Evolutionary conservation across 64 coral and sea anemone genomes (phyloP).

Genomic region (Acropora tenuis): DNA sequence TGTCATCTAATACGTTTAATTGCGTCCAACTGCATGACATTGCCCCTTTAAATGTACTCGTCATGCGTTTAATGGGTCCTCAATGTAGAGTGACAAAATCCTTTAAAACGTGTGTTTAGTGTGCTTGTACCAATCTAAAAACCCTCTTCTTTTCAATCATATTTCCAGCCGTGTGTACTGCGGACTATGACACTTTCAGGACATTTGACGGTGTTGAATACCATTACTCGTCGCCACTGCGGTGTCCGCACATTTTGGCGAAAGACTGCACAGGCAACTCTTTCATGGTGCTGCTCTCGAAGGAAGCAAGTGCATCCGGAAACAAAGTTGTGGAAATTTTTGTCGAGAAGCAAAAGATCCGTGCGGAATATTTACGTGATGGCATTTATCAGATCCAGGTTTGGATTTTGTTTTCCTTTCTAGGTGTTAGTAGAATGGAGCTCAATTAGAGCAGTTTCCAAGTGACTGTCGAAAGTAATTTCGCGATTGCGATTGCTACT

Average conservation of each 20-base stretch:
- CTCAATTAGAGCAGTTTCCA: not conserved
- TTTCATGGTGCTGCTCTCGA: constrained; percentile 8
- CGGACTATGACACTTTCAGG: constrained; percentile 26
- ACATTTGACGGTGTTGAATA: constrained; percentile 32
- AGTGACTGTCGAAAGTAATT: too few relatives aligned
- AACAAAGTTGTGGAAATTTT: constrained; percentile 25
- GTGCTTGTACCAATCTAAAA: too few relatives aligned
- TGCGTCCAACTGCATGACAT: too few relatives aligned
- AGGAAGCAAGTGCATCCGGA: not conserved
- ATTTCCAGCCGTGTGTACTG: constrained; percentile 30
- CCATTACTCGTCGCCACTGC: constrained; percentile 10
- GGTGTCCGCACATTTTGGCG: not conserved
- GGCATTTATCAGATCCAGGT: constrained; percentile 32
- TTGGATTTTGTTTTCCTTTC: not conserved
- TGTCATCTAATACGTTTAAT: too few relatives aligned
- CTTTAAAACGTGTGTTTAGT: too few relatives aligned
- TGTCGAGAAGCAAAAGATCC: constrained; percentile 21
- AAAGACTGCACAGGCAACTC: constrained; percentile 11
- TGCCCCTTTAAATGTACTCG: too few relatives aligned
- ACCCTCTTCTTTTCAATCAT: not conserved
- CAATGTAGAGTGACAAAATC: too few relatives aligned
- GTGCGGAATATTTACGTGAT: not conserved
- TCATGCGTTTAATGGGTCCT: too few relatives aligned
- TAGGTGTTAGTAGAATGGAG: not conserved
- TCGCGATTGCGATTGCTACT: too few relatives aligned